Evolutionary conservation across 2,797 vertebrate genomes (phyloP), one percentile per base, ranked within the genome.

Genomic region (Bradypus variegatus): DNA sequence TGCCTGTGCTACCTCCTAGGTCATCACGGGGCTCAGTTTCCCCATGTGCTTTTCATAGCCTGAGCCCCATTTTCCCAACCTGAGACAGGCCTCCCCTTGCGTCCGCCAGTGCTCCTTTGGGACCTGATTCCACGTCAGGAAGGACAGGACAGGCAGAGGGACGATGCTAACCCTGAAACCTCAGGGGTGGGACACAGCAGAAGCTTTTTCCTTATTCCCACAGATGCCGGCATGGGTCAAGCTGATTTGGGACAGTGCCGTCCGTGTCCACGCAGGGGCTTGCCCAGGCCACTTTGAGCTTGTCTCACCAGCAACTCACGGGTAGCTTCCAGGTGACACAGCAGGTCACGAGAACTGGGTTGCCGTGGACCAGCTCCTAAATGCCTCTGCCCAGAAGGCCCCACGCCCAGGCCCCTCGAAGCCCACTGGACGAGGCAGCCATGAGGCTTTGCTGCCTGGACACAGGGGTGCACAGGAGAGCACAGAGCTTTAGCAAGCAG

Each of bases 271-370:
- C 41, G 41, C 41, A 45, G 41, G 41, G 41, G 27, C 27, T 23
- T 23, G 29, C 41, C 53, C 29, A 1, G 36, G 31, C 21, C 8
- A 33, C 86, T 7, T 4, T 67, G 60, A 31, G 14, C 27, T 10
- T 16, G 62, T 13, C 18, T 41, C 25, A 38, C 64, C 36, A 15
- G 41, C 16, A 7, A 18, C 77, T 25, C 50, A 6, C 10, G 5
- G 0, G 16, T n/a, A 23, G 21, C 77, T 41, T 4, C 77, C 3
- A 16, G 64, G 31, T 7, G 5, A 7, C n/a, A 19, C 0, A 0
- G 31, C 21, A 11, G 67, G 83, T 18, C 3, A 33, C 3, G n/a
- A 23, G 77, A 18, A 10, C 36, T 13, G 75, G 64, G 50, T 62
- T 3, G 10, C 64, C 13, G 5, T 6, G 55, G 8, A 18, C 9